A percentile compares a stretch with the other conserved stretches of the same genome.
Conservation (phyloP, 2,113 vertebrate species). For the Gopherus evgoodei region DNA sequence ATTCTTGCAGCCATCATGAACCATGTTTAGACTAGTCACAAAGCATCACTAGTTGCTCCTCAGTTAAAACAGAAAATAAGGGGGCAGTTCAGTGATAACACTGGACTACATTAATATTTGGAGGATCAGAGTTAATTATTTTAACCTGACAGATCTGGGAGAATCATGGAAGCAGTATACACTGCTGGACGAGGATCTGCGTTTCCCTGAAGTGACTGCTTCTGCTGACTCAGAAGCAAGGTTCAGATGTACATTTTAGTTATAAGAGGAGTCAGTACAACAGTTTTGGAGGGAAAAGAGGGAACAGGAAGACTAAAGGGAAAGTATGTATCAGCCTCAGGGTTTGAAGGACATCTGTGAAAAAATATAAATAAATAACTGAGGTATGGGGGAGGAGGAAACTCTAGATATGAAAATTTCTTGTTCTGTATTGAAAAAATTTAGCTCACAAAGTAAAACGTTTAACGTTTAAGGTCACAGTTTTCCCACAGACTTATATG, state of each 20-base stretch:
- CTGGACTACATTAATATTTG: background rate
- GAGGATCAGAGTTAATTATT: background rate
- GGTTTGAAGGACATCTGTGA: background rate
- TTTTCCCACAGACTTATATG: background rate
- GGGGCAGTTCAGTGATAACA: background rate
- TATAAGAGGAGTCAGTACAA: fast-evolving
- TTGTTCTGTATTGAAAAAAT: background rate
- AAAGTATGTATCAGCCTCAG: fast-evolving
- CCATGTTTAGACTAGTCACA: background rate
- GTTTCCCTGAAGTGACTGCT: fast-evolving
- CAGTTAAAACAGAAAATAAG: background rate
- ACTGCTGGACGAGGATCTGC: background rate
- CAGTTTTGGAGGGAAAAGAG: background rate
- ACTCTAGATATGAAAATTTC: background rate
- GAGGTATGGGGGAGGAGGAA: background rate
- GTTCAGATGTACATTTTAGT: background rate
- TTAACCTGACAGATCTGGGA: background rate
- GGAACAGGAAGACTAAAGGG: fast-evolving
- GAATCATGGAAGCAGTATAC: background rate
- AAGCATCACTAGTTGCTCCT: background rate
- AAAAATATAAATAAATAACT: background rate
- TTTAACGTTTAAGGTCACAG: background rate
- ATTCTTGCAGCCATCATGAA: background rate
- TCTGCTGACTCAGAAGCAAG: background rate
- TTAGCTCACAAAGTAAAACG: background rate